Conservation (phyloP, 1,140 invertebrate species). For the Drosophila prosaltans region DNA sequence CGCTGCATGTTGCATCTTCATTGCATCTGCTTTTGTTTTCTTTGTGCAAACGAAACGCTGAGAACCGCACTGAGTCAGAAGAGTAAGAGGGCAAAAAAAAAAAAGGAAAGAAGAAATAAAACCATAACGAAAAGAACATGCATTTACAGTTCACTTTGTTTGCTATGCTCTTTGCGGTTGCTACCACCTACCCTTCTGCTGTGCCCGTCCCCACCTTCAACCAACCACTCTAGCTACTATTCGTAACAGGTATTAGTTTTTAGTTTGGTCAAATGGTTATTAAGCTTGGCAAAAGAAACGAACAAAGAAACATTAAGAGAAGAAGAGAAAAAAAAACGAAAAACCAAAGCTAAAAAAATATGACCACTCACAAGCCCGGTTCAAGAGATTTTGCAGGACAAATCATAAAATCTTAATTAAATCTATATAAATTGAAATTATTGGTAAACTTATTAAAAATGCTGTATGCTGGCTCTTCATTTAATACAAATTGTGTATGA, state of each 20-base stretch:
- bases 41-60: slow-evolving; percentile 39
- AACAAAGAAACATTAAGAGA: background rate
- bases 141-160: slow-evolving; percentile 35
- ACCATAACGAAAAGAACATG: slow-evolving; percentile 4
- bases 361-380: slow-evolving; percentile 8
- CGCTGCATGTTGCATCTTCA: slow-evolving; percentile 35
- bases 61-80: slow-evolving; percentile 1
- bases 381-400: slow-evolving; percentile 50
- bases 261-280: slow-evolving; percentile 44
- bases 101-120: background rate
- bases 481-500: no score
- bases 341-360: background rate
- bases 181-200: background rate
- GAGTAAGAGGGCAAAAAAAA: slow-evolving; percentile 12
- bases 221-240: background rate
- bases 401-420: no score
- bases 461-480: no score
- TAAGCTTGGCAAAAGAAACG: slow-evolving; percentile 24
- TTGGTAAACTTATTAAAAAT: no score
- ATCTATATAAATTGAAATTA: no score
- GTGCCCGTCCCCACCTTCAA: no score
- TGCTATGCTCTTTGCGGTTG: slow-evolving; percentile 45
- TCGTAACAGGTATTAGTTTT: slow-evolving; percentile 37
- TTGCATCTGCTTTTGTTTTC: slow-evolving; percentile 54
- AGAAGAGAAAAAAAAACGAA: background rate